Base-by-base conservation (phyloP, 1,140 invertebrate genomes). In the Zaprionus taronus region DNA sequence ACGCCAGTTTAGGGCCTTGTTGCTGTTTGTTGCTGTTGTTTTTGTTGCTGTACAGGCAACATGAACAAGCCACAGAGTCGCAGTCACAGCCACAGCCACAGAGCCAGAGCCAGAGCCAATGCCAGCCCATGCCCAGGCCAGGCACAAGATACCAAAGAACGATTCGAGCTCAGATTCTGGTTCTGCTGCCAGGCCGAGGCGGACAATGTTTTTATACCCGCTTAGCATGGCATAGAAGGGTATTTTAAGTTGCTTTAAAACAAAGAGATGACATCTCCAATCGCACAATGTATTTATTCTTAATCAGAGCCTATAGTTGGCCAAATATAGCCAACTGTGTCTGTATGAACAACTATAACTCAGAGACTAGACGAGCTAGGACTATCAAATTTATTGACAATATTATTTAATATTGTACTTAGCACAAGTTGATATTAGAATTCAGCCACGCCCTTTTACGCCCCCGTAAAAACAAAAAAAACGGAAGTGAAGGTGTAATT, bases 1-100 rank as follows among this genome's bases (percentile, higher is more conserved):
- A 90, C 85, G 86, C 86, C 85, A 91, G 85, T 90, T 90, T 90
- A 90, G 89, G 86, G 81, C 79, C 77, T 73, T 81, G 79, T 89
- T 81, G 84, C 81, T 69, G 53, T 41, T 73, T 81, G 79, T 89
- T 81, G 20, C 20, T 66, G 47, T 57, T 74, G 66, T 12, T 75
- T n/a, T 41, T 76, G 75, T 55, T 67, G 53, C 31, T 83, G 81
- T 91, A 84, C 72, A 79, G 85, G 86, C 85, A 80, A 89, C 85
- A 90, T 85, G 85, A 85, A 90, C 85, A 77, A 58, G 71, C 58
- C 58, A 72, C 24, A 75, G 53, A 22, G 56, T 4, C 5, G 66
- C 28, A 76, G 63, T 20, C 57, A 56, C 51, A 65, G 47, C 56
- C 49, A 67, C 53, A 81, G 58, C 15, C 77, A 36, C 77, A 36